Evolutionary conservation across 2,113 vertebrate species (phyloP), one percentile per base, ranked within the genome.

Genomic region (Leiothrix lutea): DNA sequence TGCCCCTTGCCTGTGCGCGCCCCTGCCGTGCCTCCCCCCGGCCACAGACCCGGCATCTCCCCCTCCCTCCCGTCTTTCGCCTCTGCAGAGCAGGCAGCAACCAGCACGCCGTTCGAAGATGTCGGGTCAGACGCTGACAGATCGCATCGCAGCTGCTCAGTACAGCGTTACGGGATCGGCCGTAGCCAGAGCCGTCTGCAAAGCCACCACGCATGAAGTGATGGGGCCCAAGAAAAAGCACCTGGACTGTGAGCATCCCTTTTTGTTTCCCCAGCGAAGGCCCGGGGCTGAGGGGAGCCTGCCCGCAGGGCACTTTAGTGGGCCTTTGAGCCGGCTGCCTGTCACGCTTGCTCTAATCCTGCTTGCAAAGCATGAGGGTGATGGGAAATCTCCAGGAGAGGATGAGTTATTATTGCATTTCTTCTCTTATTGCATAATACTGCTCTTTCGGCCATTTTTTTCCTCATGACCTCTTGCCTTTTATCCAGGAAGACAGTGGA

Each of bases 201-300:
- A 99, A 98, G 99, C 99, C 92, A 99, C 99, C 98, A 99, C 99
- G 96, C 99, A 99, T 91, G 99, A 99, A 97, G 99, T 99, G 98
- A 99, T 99, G 99, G 99, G 99, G 96, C 99, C 99, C 98, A 99
- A 99, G 99, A 99, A 99, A 65, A 99, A 99, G 97, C 99, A 99
- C 99, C 98, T 99, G 98, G 99, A 99, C 97, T 99, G 99, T 99
- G 98, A 99, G 99, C 98, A 94, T 95, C 94, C 92, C 85, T 73
- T 95, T 73, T 85, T 70, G 88, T 91, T 90, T 92, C 96, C 93
- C 79, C 53, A 71, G 78, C 17, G 19, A 47, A 12, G 70, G 42
- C 51, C 54, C 40, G 9, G 3, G 80, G 53, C 73, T 35, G 38
- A 89, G 77, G 73, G 77, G 73, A 88, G 61, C 29, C 67, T 12